Evolutionary conservation across 2,113 vertebrate species (phyloP).

Genomic region (Grammomys dolichurus): DNA sequence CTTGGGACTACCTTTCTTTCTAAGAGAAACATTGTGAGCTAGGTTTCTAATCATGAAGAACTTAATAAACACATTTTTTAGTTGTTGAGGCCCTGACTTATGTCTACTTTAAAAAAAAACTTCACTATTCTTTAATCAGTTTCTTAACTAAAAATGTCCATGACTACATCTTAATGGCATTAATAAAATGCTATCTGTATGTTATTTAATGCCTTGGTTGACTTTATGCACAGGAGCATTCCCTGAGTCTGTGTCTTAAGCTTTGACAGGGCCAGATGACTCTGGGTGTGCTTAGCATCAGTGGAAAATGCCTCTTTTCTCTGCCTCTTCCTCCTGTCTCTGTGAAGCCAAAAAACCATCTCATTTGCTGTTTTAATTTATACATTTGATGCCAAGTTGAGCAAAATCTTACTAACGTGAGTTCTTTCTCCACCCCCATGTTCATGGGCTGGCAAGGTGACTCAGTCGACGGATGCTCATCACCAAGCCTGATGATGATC

Average conservation of each 20-base stretch:
- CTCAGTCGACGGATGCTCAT: background rate
- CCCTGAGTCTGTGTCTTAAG: background rate
- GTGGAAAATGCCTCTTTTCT: background rate
- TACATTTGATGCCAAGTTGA: background rate
- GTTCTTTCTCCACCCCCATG: background rate
- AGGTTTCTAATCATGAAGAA: background rate
- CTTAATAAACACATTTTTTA: constrained; percentile 9
- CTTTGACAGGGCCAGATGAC: background rate
- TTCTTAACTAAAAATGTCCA: background rate
- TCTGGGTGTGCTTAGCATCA: background rate
- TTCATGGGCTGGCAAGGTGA: background rate
- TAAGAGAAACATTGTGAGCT: background rate
- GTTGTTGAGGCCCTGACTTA: background rate
- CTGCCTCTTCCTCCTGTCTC: background rate
- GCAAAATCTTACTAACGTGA: background rate
- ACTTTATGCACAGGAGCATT: background rate
- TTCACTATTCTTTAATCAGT: background rate
- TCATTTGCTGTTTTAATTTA: background rate
- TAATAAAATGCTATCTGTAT: background rate
- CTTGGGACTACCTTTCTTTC: background rate
- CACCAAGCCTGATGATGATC: too few relatives aligned
- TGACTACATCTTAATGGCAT: background rate
- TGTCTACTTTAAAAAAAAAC: background rate
- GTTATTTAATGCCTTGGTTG: background rate
- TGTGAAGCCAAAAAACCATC: background rate